Evolutionary conservation across 2,797 vertebrate genomes (phyloP), one percentile per base, ranked within the genome.

Genomic region (Oreochromis grahami): DNA sequence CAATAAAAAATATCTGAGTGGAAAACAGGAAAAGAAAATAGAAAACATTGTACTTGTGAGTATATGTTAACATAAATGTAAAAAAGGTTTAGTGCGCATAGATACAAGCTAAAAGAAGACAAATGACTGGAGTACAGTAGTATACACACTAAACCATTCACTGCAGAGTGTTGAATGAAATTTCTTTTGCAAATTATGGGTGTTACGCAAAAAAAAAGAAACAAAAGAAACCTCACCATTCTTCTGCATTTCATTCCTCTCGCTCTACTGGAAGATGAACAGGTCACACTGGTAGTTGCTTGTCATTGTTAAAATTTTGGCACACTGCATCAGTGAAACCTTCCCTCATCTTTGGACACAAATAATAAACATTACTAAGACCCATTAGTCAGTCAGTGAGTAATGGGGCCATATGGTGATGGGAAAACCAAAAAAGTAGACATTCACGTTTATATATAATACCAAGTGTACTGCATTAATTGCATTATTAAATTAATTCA

Each of bases 361-460:
- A 94, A 95, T 94, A 85, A 90, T 88, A 93, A 90, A 92, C 87
- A 92, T 93, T 94, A 93, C 82, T 91, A 93, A 91, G 91, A 94
- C 84, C 87, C 93, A 95, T 95, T 95, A 89, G 91, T 91, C 92
- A 87, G 91, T 92, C 85, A 77, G 89, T 81, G 89, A 93, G 93
- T 93, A 93, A 93, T 90, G 89, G 88, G 87, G 87, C 88, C 91
- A 93, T 91, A 91, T 84, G 82, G 85, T 38, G 74, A 77, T 77
- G 72, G 51, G 86, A 81, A 87, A 87, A 84, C 82, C 88, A 91
- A 86, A 90, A 29, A 92, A 90, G 41, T 26, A 5, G 14, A 72
- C 24, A 26, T 72, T 3, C 14, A 7, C 10, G 5, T 70, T 68
- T 68, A 14, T 52, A 52, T 52, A 52, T 11, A 72, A 72, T 14